Percentiles rank a stretch among this genome's conserved stretches.
These are phyloP conservation scores for Varanus salvator DNA, from an alignment of 2,113 vertebrate species.

Conservation along the genomic window DNA sequence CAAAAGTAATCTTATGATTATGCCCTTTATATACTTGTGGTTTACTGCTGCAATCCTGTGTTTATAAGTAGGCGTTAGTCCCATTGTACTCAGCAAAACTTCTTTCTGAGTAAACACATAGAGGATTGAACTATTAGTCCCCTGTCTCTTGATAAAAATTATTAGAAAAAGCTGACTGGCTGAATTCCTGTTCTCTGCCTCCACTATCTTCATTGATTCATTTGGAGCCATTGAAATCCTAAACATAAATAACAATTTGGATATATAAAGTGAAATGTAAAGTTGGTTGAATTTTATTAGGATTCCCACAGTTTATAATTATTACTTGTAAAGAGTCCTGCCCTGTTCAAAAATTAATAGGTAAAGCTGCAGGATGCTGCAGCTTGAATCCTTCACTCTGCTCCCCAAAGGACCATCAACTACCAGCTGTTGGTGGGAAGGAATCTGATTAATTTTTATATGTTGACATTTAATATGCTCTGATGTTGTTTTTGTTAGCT, in stretches of 20 bases:
- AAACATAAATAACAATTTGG: background rate
- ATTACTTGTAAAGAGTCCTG: background rate
- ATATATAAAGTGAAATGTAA: background rate
- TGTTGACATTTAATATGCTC: too few relatives aligned
- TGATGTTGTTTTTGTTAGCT: too few relatives aligned
- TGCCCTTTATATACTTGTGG: too few relatives aligned
- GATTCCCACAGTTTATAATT: background rate
- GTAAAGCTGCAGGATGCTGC: background rate
- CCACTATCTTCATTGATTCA: background rate
- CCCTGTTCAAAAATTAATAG: background rate
- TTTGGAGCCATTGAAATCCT: background rate
- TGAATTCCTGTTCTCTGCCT: background rate
- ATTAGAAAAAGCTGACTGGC: background rate
- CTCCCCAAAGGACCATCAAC: too few relatives aligned
- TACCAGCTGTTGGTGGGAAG: too few relatives aligned
- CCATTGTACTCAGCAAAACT: background rate
- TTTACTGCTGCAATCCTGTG: background rate
- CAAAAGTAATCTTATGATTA: too few relatives aligned
- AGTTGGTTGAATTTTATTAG: background rate
- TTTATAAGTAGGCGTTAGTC: background rate
- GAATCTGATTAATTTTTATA: too few relatives aligned
- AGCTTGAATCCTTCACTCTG: too few relatives aligned
- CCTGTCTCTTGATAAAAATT: background rate
- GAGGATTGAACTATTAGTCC: background rate
- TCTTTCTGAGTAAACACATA: background rate